phyloP scores from a whole-genome alignment of 2,797 vertebrate species.

The Emydoidea blandingii region DNA sequence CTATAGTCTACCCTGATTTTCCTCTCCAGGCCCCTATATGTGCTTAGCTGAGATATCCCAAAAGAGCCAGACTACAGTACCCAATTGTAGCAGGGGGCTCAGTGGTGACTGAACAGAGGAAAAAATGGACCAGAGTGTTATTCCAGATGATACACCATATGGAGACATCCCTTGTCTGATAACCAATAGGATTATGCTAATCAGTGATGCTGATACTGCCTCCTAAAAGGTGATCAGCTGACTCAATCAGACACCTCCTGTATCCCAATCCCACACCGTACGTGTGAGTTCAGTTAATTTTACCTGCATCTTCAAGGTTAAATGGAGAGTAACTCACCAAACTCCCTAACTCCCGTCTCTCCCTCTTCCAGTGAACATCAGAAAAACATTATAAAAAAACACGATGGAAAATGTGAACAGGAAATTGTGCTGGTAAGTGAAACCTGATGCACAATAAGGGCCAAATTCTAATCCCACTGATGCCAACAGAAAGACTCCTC shows the following conservation, averaged over 20 bases:
- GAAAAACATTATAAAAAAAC: neutral
- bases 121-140: neutral
- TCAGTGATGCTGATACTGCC: neutral
- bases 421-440: neutral
- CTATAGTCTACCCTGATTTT: neutral
- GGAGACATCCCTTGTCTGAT: too few species aligned
- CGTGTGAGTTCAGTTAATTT: neutral
- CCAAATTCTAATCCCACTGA: too few species aligned
- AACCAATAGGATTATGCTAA: accelerated
- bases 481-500: neutral
- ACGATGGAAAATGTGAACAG: neutral
- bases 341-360: neutral
- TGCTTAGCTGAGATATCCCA: neutral
- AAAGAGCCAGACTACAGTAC: neutral
- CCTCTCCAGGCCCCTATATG: neutral
- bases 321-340: neutral
- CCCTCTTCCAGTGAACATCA: neutral
- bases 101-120: neutral
- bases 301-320: neutral
- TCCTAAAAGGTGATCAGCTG: neutral
- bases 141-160: too few species aligned
- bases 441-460: too few species aligned
- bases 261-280: neutral
- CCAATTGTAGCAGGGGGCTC: neutral
- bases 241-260: neutral